Percentiles rank a stretch among this genome's conserved stretches.
Evolutionary conservation across 2,888 invertebrate species (phyloP).

Genomic region (Melolontha melolontha): DNA sequence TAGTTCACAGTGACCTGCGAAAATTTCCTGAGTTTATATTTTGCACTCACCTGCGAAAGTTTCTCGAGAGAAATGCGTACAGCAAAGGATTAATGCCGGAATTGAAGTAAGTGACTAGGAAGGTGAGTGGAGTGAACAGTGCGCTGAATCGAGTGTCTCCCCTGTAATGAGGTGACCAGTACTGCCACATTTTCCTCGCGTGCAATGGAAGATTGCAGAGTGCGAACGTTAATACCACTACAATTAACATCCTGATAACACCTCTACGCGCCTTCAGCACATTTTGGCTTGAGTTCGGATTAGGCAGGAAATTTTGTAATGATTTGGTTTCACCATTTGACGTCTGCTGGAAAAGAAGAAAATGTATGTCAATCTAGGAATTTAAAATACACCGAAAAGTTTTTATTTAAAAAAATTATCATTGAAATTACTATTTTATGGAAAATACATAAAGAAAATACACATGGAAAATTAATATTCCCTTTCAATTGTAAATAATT

Average conservation of each 20-base stretch:
- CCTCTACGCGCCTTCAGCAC: slow-evolving; percentile 84
- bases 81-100: slow-evolving; percentile 91
- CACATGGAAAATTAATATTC: no score
- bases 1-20: slow-evolving; percentile 57
- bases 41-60: slow-evolving; percentile 66
- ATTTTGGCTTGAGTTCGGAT: slow-evolving; percentile 80
- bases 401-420: no score
- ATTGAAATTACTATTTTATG: no score
- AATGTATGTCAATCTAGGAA: no score
- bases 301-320: slow-evolving; percentile 64
- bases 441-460: no score
- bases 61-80: slow-evolving; percentile 85
- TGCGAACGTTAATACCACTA: slow-evolving; percentile 89
- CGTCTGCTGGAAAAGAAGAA: slow-evolving; percentile 24
- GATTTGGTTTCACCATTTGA: slow-evolving; percentile 58
- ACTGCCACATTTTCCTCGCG: slow-evolving; percentile 88
- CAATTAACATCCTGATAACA: slow-evolving; percentile 90
- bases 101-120: slow-evolving; percentile 89
- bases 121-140: slow-evolving; percentile 85
- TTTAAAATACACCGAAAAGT: no score
- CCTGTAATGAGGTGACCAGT: slow-evolving; percentile 72
- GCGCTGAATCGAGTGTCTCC: slow-evolving; percentile 82
- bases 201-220: slow-evolving; percentile 92
- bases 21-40: slow-evolving; percentile 69
- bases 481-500: no score